Base-by-base conservation (phyloP, 2,888 invertebrate species). In the Nephrotoma guestfalica region DNA sequence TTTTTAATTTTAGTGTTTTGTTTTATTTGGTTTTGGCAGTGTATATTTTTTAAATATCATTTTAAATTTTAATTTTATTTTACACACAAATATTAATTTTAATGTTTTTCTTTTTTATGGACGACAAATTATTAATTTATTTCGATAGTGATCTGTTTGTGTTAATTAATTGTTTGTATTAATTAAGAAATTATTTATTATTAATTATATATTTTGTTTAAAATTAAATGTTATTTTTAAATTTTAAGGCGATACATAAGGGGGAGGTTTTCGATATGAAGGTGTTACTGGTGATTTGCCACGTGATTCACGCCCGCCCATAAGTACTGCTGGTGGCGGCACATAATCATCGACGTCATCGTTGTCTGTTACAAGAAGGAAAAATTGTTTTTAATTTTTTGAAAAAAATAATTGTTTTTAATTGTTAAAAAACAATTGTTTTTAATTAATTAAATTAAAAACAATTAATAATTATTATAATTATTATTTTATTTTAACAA, bases 241-340 rank as follows among this genome's bases (percentile, higher is more conserved):
- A 85, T 86, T 89, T 97, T 98, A 98, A 92, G 98, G 98, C 89
- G 98, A 98, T 89, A 98, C 98, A 92, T 99, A 98, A 57, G 98
- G 98, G 88, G 98, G 98, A 86, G 98, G 98, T 92, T 97, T 97
- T 90, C 98, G 95, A 93, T 98, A 97, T 89, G 97, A 96, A 88
- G 97, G 97, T 86, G 96, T 96, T 87, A 96, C 97, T 86, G 96
- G 97, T 88, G 93, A 89, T 95, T 95, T 94, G 89, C 95, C 93
- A 88, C 94, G 94, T 87, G 93, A 95, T 87, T 96, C 96, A 89
- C 96, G 95, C 87, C 91, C 91, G 43, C 91, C 91, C 6, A 91
- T 89, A 40, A 91, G 89, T 95, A 96, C 88, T 57, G 97, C 97
- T 6, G 97, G 97, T 15, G 98, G 98, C 30, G 97, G 97, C 89